These are phyloP conservation scores for Cyrtorhinus lividipennis DNA, from an alignment of 1,140 invertebrate genomes.

Conservation along the genomic window DNA sequence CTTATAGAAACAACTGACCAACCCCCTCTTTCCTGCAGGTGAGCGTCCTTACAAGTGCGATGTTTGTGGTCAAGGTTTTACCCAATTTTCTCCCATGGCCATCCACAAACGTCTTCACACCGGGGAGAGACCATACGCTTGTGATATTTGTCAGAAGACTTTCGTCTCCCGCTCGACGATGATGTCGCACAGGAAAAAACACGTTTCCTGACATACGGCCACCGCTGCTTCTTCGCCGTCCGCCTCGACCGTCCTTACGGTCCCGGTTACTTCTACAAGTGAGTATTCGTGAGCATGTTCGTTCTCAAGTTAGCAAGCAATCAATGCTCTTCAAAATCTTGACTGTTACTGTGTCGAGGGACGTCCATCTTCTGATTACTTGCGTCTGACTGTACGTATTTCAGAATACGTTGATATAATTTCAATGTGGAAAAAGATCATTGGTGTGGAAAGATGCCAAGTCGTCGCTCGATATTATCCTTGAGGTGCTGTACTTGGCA, in stretches of 20 bases:
- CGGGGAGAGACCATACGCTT: constrained; percentile 63
- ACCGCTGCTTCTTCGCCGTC: constrained; percentile 3
- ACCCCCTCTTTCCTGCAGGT: constrained; percentile 14
- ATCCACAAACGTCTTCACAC: constrained; percentile 53
- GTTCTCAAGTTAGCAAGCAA: background rate
- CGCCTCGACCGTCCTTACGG: background rate
- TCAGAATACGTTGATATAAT: no score
- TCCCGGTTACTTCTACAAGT: background rate
- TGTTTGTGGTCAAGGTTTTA: constrained; percentile 45
- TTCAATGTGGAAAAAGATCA: no score
- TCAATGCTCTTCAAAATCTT: background rate
- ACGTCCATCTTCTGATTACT: background rate
- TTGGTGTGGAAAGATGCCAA: no score
- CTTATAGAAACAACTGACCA: no score
- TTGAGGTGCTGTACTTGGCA: no score
- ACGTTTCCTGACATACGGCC: constrained; percentile 25
- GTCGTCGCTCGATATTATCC: no score
- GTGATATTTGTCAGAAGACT: constrained; percentile 49
- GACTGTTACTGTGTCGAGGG: background rate
- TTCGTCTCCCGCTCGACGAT: constrained; percentile 44
- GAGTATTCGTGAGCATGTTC: background rate
- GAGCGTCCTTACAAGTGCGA: constrained; percentile 40
- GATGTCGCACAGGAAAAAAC: constrained; percentile 43
- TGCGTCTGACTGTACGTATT: background rate
- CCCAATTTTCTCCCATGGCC: constrained; percentile 46